Percentiles rank a stretch among this genome's conserved stretches.
phyloP scores from a whole-genome alignment of 2,113 vertebrate species.

The Numenius arquata region DNA sequence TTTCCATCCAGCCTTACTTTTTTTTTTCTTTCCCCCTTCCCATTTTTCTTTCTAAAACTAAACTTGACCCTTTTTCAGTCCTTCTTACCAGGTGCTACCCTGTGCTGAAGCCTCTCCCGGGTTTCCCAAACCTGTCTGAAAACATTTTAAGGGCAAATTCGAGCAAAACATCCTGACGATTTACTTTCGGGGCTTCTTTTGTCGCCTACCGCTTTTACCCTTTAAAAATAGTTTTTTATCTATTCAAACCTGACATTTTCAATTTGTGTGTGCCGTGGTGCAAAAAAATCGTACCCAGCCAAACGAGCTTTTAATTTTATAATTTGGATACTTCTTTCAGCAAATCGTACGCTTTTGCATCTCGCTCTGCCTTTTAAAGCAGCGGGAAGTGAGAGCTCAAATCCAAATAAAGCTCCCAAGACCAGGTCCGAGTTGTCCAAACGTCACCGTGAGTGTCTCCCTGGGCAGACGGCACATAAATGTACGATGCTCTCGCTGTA shows the following conservation, averaged over 20 bases:
- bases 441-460: neutral
- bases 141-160: neutral
- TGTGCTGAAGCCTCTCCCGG: neutral
- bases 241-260: neutral
- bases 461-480: neutral
- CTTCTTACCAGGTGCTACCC: neutral
- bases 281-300: neutral
- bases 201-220: neutral
- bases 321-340: neutral
- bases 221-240: neutral
- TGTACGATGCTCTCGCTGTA: neutral
- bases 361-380: neutral
- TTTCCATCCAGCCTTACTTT: neutral
- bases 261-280: neutral
- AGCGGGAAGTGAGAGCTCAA: neutral
- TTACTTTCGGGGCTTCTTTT: neutral
- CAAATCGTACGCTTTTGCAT: neutral
- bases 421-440: neutral
- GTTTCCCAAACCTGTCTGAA: neutral
- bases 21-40: accelerated
- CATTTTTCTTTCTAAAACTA: neutral
- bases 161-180: neutral
- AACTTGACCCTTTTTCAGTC: neutral
- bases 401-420: neutral
- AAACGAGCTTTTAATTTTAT: neutral